These are phyloP conservation scores for Macquaria ambigua DNA, from an alignment of 2,113 vertebrate species.

Conservation along the genomic window DNA sequence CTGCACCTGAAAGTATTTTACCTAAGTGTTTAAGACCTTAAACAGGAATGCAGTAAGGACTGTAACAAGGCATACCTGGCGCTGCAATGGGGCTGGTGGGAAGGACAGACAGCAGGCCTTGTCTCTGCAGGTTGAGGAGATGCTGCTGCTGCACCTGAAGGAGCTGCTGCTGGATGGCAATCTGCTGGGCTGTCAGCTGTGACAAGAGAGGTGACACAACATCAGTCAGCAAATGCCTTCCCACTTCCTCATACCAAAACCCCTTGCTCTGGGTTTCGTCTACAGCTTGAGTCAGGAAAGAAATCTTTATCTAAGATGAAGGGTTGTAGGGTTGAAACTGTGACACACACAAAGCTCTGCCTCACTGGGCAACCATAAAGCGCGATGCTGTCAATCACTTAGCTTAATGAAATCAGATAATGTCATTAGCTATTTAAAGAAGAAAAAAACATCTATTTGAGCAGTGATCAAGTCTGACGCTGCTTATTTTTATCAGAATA, in stretches of 20 bases:
- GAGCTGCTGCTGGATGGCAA: conserved; percentile 98
- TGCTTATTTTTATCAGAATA: not conserved
- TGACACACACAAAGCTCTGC: not conserved
- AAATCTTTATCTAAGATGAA: not conserved
- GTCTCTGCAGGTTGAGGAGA: conserved; percentile 96
- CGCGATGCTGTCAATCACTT: not conserved
- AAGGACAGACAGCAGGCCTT: conserved; percentile 93
- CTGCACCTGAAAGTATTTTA: not conserved
- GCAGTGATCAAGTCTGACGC: not conserved
- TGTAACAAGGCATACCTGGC: conserved; percentile 83
- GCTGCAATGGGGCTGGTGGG: conserved; percentile 85
- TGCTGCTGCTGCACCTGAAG: conserved; percentile 98
- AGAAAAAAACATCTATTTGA: conserved; percentile 11
- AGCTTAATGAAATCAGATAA: conserved; percentile 11
- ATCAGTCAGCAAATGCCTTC: not conserved
- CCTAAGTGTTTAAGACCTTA: not conserved
- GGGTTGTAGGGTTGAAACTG: not conserved
- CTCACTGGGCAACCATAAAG: not conserved
- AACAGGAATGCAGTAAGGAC: not conserved
- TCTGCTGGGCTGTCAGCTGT: conserved; percentile 94
- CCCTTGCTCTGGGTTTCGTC: not conserved
- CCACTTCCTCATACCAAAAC: not conserved
- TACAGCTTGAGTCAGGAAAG: not conserved
- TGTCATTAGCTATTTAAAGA: conserved; percentile 24
- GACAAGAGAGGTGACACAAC: conserved; percentile 29